phyloP scores from a whole-genome alignment of 2,888 invertebrate species.

The Yponomeuta malinellus region DNA sequence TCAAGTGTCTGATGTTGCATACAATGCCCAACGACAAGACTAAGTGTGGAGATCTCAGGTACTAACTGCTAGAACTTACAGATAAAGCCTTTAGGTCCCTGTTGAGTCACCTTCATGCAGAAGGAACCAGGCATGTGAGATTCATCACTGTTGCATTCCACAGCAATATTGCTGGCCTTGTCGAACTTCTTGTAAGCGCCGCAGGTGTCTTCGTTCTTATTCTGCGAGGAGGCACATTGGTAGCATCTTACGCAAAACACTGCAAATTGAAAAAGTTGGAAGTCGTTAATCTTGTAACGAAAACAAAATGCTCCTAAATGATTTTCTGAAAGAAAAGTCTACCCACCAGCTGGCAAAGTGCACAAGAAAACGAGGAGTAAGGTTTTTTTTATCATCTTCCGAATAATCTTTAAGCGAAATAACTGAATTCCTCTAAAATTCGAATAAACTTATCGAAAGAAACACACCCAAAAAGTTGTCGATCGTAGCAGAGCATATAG shows the following conservation, averaged over 20 bases:
- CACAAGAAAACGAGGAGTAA: slow-evolving; percentile 22
- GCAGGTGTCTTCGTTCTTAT: slow-evolving; percentile 88
- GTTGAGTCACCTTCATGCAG: slow-evolving; percentile 95
- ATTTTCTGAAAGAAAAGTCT: not conserved
- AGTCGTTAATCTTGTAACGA: slow-evolving; percentile 14
- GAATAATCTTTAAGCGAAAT: not conserved
- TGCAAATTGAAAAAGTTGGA: slow-evolving; percentile 36
- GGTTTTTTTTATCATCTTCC: slow-evolving; percentile 16
- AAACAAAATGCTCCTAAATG: slow-evolving; percentile 22
- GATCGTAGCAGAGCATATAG: too few species aligned
- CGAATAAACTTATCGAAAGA: not conserved
- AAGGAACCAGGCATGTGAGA: slow-evolving; percentile 96
- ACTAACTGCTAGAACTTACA: slow-evolving; percentile 79
- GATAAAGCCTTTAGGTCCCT: slow-evolving; percentile 94
- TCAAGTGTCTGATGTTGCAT: too few species aligned
- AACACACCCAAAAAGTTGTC: not conserved
- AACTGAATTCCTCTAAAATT: not conserved
- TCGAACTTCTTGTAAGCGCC: slow-evolving; percentile 93
- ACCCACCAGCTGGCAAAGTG: slow-evolving; percentile 29
- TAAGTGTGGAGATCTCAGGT: too few species aligned
- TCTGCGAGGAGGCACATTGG: slow-evolving; percentile 93
- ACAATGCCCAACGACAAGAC: not conserved
- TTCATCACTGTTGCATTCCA: slow-evolving; percentile 96
- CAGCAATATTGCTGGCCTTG: slow-evolving; percentile 87
- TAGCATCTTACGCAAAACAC: slow-evolving; percentile 89